Percentiles rank a stretch among this genome's conserved stretches.
These are phyloP conservation scores for Monochamus saltuarius DNA, from an alignment of 1,140 invertebrate genomes.

Conservation along the genomic window DNA sequence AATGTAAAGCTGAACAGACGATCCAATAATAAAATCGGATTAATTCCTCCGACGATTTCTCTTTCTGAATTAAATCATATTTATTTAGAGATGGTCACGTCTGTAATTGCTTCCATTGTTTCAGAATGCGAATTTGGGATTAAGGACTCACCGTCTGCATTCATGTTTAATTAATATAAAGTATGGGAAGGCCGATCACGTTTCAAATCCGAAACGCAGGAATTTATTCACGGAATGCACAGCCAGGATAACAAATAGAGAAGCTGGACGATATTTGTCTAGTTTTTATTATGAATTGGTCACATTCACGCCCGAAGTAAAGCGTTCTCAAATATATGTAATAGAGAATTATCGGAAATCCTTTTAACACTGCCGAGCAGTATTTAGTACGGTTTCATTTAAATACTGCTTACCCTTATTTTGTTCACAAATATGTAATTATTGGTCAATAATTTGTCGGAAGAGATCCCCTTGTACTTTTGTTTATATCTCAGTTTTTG, in stretches of 20 bases:
- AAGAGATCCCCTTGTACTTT: no score
- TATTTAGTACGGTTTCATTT: no score
- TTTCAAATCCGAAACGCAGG: conserved; percentile 8
- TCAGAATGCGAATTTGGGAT: conserved; percentile 12
- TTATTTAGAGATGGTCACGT: conserved; percentile 14
- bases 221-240: conserved; percentile 10
- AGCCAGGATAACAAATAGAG: neutral
- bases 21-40: conserved; percentile 11
- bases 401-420: no score
- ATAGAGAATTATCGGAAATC: no score
- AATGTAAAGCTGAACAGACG: conserved; percentile 11
- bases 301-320: no score
- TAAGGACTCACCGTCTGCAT: neutral
- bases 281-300: no score
- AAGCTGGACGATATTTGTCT: no score
- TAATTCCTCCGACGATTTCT: neutral
- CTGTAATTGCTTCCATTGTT: conserved; percentile 22
- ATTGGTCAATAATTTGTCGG: no score
- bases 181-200: neutral
- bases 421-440: no score
- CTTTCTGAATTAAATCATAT: conserved; percentile 17
- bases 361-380: no score
- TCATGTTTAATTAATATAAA: neutral
- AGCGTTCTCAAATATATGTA: no score
- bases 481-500: no score